These are phyloP conservation scores for Synergus umbraculus DNA, from an alignment of 2,888 invertebrate species.

Conservation along the genomic window DNA sequence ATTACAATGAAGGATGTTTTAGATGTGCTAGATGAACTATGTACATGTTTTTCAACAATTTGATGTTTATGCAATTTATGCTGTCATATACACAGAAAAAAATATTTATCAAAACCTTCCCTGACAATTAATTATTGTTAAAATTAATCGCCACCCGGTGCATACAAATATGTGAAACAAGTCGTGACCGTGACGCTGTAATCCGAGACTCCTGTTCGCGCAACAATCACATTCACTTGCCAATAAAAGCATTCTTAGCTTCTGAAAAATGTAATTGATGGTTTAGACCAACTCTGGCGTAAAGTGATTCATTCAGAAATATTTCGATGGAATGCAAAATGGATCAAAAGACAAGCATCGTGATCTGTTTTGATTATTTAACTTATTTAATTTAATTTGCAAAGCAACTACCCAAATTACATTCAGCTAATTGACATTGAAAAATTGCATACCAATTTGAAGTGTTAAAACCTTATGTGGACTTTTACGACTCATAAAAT, in stretches of 20 bases:
- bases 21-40: no score
- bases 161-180: background rate
- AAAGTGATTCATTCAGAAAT: background rate
- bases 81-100: no score
- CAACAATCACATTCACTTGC: slow-evolving; percentile 14
- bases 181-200: background rate
- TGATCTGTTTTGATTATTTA: no score
- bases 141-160: slow-evolving; percentile 3
- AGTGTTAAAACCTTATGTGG: background rate
- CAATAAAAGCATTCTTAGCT: background rate
- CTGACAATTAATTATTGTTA: background rate
- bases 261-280: background rate
- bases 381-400: no score
- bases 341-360: background rate
- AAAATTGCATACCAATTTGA: background rate
- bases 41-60: no score
- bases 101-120: no score
- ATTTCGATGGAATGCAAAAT: background rate
- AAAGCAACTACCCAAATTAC: background rate
- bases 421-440: background rate
- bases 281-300: background rate
- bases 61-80: no score
- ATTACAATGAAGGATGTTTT: background rate
- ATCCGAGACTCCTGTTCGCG: slow-evolving; percentile 12
- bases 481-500: slow-evolving; percentile 26